phyloP scores from a whole-genome alignment of 2,113 vertebrate species.

The Prochilodus magdalenae region DNA sequence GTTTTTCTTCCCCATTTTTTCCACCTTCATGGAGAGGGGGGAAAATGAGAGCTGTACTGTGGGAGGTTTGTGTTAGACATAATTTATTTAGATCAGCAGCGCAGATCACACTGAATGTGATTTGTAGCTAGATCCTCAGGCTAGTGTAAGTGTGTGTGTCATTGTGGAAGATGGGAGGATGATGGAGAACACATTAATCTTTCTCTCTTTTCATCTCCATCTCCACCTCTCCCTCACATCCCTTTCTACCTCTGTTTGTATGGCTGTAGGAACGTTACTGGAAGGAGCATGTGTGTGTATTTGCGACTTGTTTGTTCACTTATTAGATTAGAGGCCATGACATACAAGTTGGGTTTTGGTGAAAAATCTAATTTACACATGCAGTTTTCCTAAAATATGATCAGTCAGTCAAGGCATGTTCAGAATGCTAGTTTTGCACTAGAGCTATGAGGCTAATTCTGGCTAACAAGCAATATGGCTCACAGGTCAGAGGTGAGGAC shows the following conservation, averaged over 20 bases:
- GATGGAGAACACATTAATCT: conserved; percentile 27
- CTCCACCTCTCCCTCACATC: conserved; percentile 19
- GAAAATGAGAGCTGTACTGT: conserved; percentile 67
- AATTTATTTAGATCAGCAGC: conserved; percentile 72
- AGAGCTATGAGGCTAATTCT: too few species aligned
- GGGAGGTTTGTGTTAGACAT: conserved; percentile 68
- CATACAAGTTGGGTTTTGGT: too few species aligned
- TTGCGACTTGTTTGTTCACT: too few species aligned
- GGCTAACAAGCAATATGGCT: too few species aligned
- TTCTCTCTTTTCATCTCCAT: conserved; percentile 34
- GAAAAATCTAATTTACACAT: too few species aligned
- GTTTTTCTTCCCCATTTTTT: neutral
- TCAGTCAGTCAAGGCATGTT: too few species aligned
- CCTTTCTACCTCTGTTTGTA: neutral
- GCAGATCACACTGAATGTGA: conserved; percentile 62
- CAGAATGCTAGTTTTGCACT: too few species aligned
- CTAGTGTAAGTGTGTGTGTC: conserved; percentile 39
- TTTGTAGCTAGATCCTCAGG: conserved; percentile 67
- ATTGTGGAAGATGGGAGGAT: conserved; percentile 16
- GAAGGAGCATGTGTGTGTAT: neutral
- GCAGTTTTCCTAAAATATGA: too few species aligned
- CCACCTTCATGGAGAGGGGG: conserved; percentile 4
- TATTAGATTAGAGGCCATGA: too few species aligned
- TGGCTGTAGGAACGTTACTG: neutral
- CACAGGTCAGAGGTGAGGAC: too few species aligned